Evolutionary conservation across 30 jellyfish, hydroid and myxozoan genomes (phyloP).

Genomic region (Aurelia coerulea): DNA sequence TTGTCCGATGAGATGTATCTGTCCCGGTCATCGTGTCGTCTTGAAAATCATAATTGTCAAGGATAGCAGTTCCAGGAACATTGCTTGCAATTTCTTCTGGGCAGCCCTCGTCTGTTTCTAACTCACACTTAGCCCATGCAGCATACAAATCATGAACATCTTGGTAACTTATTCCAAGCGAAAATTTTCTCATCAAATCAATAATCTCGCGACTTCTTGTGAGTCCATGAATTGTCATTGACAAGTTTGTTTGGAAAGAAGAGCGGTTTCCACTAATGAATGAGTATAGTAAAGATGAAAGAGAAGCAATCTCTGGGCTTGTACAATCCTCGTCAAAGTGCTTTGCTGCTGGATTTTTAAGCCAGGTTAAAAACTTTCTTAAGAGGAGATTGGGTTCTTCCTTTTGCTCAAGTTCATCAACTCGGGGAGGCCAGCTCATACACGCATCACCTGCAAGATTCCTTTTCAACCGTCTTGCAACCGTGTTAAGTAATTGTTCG

Average conservation of each 20-base stretch:
- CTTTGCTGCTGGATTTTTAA: constrained; percentile 27
- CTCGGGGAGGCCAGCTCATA: constrained; percentile 40
- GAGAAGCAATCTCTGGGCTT: constrained; percentile 31
- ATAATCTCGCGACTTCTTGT: constrained; percentile 56
- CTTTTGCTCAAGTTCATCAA: constrained; percentile 12
- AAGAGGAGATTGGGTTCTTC: not conserved
- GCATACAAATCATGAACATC: constrained; percentile 39
- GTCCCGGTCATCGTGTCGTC: constrained; percentile 54
- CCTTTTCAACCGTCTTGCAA: constrained; percentile 27
- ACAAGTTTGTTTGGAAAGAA: constrained; percentile 32
- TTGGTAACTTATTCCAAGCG: constrained; percentile 8
- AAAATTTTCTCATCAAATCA: constrained; percentile 7
- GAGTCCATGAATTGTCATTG: constrained; percentile 54
- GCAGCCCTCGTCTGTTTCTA: constrained; percentile 45
- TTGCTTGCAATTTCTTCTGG: constrained; percentile 42
- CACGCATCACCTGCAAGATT: not conserved
- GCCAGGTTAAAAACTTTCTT: constrained; percentile 29
- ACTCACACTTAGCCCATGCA: constrained; percentile 39
- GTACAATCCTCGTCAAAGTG: constrained; percentile 23
- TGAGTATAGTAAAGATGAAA: constrained; percentile 23
- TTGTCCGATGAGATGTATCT: constrained; percentile 57
- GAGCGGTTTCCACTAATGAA: constrained; percentile 39
- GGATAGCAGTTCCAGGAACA: constrained; percentile 52
- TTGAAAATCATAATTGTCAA: constrained; percentile 49
- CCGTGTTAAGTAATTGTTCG: constrained; percentile 19